Base-by-base conservation (phyloP, 2,797 vertebrate genomes). In the Cyclopterus lumpus region DNA sequence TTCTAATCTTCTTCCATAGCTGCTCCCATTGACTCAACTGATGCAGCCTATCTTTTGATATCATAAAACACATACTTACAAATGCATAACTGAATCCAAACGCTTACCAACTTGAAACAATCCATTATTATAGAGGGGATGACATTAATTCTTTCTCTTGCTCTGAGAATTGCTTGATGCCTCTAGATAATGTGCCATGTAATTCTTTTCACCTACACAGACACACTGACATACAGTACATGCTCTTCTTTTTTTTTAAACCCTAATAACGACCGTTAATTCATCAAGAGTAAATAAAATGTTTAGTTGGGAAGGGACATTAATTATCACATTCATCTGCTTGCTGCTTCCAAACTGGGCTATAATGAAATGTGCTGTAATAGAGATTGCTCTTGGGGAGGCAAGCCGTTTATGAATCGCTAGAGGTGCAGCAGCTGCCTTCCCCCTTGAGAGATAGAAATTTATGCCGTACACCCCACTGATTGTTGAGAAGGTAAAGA, bases 401-500 rank as follows among this genome's bases (percentile, higher is more conserved):
- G 92, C 93, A 88, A 93, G 94, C 94, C 94, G 83, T 96, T 97
- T 96, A 96, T 96, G 96, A 97, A 96, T 96, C 80, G 92, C 96
- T 94, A 81, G 96, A 95, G 96, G 96, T 95, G 93, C 92, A 83
- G 88, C 77, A 93, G 93, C 95, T 92, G 94, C 91, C 93, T 90
- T 89, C 83, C 89, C 96, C 97, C 97, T 90, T 62, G 95, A 97
- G 96, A 97, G 94, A 93, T 88, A 93, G 95, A 94, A 97, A 97
- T 97, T 96, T 96, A 96, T 96, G 95, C 96, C 93, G 89, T 94
- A 96, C 94, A 96, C 96, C 96, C 95, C 81, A 94, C 97, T 96
- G 97, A 97, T 96, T 96, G 97, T 96, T 96, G 96, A 92, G 96
- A 95, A 97, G 97, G 96, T 97, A 98, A 95, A 95, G 97, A 96